phyloP scores from a whole-genome alignment of 2,888 invertebrate species.

The Platycheirus albimanus region DNA sequence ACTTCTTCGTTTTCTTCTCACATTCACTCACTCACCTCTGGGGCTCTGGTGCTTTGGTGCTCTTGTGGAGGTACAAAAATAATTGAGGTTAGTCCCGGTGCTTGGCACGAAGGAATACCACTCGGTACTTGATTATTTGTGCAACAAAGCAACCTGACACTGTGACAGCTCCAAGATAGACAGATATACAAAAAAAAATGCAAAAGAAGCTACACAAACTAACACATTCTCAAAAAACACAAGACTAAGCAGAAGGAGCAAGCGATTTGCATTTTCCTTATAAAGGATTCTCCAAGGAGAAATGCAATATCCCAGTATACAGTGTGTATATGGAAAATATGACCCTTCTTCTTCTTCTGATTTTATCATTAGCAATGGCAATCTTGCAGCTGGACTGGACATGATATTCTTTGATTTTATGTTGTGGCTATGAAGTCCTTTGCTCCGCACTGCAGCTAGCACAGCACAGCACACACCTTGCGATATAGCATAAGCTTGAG shows the following conservation, averaged over 20 bases:
- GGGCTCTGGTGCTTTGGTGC: too few species aligned
- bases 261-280: slow-evolving; percentile 62
- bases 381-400: slow-evolving; percentile 35
- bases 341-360: slow-evolving; percentile 58
- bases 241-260: slow-evolving; percentile 1
- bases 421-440: slow-evolving; percentile 20
- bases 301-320: slow-evolving; percentile 5
- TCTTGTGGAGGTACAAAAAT: slow-evolving; percentile 4
- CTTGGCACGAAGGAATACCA: slow-evolving; percentile 59
- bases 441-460: neutral
- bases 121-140: slow-evolving; percentile 38
- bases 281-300: neutral
- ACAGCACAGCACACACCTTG: slow-evolving; percentile 4
- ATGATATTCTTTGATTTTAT: slow-evolving; percentile 46
- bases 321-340: slow-evolving; percentile 44
- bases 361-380: slow-evolving; percentile 60
- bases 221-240: neutral
- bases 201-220: too few species aligned
- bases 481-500: slow-evolving; percentile 3
- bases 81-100: slow-evolving; percentile 39
- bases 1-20: slow-evolving; percentile 48
- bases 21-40: neutral
- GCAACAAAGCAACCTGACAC: slow-evolving; percentile 57
- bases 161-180: slow-evolving; percentile 59
- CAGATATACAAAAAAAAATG: slow-evolving; percentile 31